These are phyloP conservation scores for Albula glossodonta DNA, from an alignment of 2,113 vertebrate genomes.

Conservation along the genomic window DNA sequence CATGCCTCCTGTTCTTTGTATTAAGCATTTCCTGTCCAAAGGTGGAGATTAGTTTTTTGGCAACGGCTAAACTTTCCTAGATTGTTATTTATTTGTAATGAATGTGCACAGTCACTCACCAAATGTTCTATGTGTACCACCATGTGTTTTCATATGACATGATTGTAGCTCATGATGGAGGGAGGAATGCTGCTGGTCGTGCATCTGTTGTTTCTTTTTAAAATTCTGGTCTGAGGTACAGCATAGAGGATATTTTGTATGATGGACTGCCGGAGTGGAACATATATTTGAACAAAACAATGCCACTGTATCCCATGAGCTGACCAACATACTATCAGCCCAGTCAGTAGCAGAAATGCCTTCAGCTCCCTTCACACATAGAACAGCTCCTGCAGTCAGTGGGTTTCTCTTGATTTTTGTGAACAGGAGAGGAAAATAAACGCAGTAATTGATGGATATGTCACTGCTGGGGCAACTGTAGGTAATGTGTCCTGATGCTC, in stretches of 20 bases:
- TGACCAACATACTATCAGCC: neutral
- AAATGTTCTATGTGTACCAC: too few species aligned
- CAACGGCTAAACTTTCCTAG: neutral
- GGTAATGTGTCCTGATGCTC: neutral
- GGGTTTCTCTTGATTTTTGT: neutral
- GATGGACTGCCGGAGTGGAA: neutral
- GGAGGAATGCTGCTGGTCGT: too few species aligned
- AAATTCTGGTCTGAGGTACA: neutral
- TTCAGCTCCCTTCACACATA: neutral
- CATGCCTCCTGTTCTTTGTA: neutral
- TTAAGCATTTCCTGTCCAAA: neutral
- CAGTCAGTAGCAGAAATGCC: neutral
- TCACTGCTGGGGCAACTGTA: conserved; percentile 1
- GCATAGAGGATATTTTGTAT: neutral
- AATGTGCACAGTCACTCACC: too few species aligned
- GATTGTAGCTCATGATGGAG: too few species aligned
- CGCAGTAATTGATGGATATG: neutral
- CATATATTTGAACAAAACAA: neutral
- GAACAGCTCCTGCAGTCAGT: too few species aligned
- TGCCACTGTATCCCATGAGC: neutral
- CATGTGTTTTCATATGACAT: too few species aligned
- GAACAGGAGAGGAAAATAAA: neutral
- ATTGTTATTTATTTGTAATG: neutral
- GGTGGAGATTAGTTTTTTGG: too few species aligned
- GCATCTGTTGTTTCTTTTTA: neutral